Conservation (phyloP, 2,888 invertebrate species). For the Zygaena filipendulae region DNA sequence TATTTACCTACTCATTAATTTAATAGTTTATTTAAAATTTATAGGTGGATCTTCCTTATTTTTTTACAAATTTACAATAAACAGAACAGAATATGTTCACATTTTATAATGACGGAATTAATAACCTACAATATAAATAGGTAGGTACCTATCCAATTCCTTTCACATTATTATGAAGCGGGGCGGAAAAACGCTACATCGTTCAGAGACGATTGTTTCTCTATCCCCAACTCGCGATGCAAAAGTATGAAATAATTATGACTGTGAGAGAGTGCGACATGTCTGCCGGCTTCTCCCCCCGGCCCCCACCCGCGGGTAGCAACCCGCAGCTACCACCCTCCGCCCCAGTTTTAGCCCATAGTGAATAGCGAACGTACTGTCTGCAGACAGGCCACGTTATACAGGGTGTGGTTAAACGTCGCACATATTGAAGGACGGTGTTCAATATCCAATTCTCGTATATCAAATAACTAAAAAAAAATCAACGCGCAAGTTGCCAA, state of each 20-base stretch:
- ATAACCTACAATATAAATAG: too few relatives aligned
- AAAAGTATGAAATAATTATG: slow-evolving; percentile 62
- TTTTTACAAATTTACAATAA: too few relatives aligned
- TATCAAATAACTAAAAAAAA: too few relatives aligned
- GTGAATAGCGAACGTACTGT: slow-evolving; percentile 21
- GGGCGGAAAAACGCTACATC: slow-evolving; percentile 44
- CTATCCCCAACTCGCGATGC: slow-evolving; percentile 40
- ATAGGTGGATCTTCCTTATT: too few relatives aligned
- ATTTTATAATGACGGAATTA: too few relatives aligned
- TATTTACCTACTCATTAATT: too few relatives aligned
- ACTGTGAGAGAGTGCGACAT: slow-evolving; percentile 41
- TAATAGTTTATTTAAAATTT: too few relatives aligned
- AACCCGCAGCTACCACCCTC: slow-evolving; percentile 14
- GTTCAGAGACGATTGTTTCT: slow-evolving; percentile 42
- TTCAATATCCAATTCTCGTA: too few relatives aligned
- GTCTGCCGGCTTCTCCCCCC: slow-evolving; percentile 17
- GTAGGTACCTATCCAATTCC: too few relatives aligned
- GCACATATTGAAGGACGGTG: too few relatives aligned
- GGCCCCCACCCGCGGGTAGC: slow-evolving; percentile 15
- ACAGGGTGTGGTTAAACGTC: not conserved
- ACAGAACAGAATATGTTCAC: too few relatives aligned
- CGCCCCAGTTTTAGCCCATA: slow-evolving; percentile 16
- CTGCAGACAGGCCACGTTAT: slow-evolving; percentile 8
- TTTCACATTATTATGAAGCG: too few relatives aligned
- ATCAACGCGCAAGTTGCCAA: slow-evolving; percentile 11